Evolutionary conservation across 1,140 invertebrate species (phyloP).

Genomic region (Andricus grossulariae): DNA sequence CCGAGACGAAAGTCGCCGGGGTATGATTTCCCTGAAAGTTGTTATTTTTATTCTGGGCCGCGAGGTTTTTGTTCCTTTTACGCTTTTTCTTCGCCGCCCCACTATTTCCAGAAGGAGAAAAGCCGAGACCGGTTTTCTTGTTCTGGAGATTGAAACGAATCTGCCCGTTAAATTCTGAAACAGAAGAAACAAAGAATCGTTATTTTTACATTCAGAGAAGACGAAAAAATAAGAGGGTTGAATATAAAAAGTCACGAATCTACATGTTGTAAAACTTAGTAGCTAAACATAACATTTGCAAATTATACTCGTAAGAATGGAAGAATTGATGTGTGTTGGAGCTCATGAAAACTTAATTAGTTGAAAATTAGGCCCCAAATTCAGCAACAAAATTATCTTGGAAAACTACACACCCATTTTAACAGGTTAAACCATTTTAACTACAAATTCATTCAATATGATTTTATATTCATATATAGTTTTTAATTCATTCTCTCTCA

Average conservation of each 20-base stretch:
- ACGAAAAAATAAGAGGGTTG: conserved; percentile 67
- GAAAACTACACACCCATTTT: too few species aligned
- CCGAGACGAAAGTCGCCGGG: conserved; percentile 57
- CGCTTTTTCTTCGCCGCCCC: conserved; percentile 84
- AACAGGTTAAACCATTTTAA: too few species aligned
- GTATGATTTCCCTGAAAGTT: conserved; percentile 71
- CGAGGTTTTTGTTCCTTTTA: conserved; percentile 82
- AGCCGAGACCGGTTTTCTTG: conserved; percentile 76
- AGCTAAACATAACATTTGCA: too few species aligned
- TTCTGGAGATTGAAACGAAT: conserved; percentile 79
- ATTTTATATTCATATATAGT: too few species aligned
- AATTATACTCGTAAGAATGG: too few species aligned
- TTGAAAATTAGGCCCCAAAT: too few species aligned
- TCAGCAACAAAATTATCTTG: too few species aligned
- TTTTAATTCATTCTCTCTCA: too few species aligned
- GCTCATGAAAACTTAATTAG: too few species aligned
- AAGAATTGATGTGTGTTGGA: too few species aligned
- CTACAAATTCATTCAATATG: too few species aligned
- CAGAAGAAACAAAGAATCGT: conserved; percentile 54
- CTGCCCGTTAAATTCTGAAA: conserved; percentile 74
- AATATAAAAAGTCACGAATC: not conserved
- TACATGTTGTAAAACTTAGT: too few species aligned
- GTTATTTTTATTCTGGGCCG: conserved; percentile 76
- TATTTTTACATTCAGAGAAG: conserved; percentile 67
- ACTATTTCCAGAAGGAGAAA: conserved; percentile 74